A percentile compares a stretch with the other conserved stretches of the same genome.
Evolutionary conservation across 2,888 invertebrate genomes (phyloP).

Genomic region (Lamellibrachia satsuma): DNA sequence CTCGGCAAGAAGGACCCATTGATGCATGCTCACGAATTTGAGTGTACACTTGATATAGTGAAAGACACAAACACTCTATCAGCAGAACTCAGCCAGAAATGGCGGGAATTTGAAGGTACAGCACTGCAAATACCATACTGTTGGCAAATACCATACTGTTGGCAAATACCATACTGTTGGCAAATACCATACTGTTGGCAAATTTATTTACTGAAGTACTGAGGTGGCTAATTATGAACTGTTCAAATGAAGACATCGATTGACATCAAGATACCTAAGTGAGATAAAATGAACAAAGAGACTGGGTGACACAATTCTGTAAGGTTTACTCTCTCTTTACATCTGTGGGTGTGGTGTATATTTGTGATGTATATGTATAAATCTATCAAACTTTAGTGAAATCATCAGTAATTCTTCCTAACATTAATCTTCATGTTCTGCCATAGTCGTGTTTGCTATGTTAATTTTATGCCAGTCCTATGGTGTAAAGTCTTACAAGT

Average conservation of each 20-base stretch:
- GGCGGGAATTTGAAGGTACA: background rate
- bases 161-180: background rate
- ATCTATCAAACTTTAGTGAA: background rate
- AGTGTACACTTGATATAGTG: background rate
- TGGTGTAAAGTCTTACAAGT: background rate
- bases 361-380: background rate
- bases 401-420: background rate
- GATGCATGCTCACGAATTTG: background rate
- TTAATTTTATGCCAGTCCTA: background rate
- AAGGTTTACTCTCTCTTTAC: background rate
- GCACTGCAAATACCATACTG: background rate
- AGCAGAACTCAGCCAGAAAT: background rate
- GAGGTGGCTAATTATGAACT: too few relatives aligned
- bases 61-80: background rate
- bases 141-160: too few relatives aligned
- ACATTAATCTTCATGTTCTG: background rate
- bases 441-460: background rate
- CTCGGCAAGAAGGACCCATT: background rate
- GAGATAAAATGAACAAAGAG: too few relatives aligned
- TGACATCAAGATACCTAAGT: too few relatives aligned
- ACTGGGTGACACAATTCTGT: too few relatives aligned
- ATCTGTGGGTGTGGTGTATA: background rate
- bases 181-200: background rate
- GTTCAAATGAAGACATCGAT: too few relatives aligned
- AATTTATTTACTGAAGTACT: too few relatives aligned